Base-by-base conservation (phyloP, 2,797 vertebrate species). In the Aulostomus chinensis region DNA sequence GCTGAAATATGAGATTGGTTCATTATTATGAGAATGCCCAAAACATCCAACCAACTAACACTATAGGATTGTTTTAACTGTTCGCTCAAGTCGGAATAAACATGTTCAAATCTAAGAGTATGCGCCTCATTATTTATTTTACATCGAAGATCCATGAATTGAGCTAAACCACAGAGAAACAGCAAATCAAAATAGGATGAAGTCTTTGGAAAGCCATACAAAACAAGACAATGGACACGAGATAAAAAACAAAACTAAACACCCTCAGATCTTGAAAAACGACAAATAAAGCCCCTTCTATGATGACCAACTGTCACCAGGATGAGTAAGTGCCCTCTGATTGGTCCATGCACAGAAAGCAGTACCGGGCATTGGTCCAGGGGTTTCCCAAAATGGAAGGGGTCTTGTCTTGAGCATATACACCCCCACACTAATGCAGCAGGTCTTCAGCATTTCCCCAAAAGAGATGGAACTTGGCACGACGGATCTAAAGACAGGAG, bases 401-500 rank as follows among this genome's bases (percentile, higher is more conserved):
- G 45, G 76, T 84, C 68, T n/a, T 58, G 69, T 81, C 74, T 89
- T 47, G 73, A 85, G 77, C 55, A 41, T 80, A 86, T 79, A 83
- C 80, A 81, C n/a, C n/a, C n/a, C n/a, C 85, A 88, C 73, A 89
- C 49, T 80, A 82, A 87, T 85, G 85, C 85, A 85, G 85, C 81
- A 87, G 87, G 85, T 88, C 86, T 78, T 89, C 86, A 22, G 29
- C 62, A 72, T 72, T 74, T 82, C 78, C 59, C 56, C 81, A 79
- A 76, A 68, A 74, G 68, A 89, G 83, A 83, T 77, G 84, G 11
- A 42, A 86, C 75, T 76, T 78, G 77, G 86, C 85, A 72, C 58
- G 85, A 63, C 2, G 71, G 76, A 93, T 93, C 92, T 93, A 73
- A 85, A 90, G 75, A 90, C 86, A 91, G 81, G 88, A 89, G 65